Base-by-base conservation (phyloP, 2,113 vertebrate genomes). In the Plecturocebus donacophilus region DNA sequence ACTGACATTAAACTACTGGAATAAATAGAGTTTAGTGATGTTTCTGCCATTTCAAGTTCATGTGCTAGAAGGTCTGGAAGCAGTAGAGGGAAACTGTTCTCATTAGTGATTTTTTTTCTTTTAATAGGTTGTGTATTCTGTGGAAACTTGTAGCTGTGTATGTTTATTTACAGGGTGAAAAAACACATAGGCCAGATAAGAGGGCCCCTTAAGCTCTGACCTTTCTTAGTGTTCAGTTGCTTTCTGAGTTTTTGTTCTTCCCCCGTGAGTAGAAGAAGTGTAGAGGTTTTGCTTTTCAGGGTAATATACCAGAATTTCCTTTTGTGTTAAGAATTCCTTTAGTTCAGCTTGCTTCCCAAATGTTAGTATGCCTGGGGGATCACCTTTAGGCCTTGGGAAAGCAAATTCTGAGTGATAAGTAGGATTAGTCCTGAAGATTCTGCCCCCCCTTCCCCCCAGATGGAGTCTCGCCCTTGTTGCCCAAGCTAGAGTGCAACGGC, bases 41-140 rank as follows among this genome's bases (percentile, higher is more conserved):
- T 82, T 91, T 95, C 71, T 87, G 27, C 38, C 21, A 17, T 92
- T 95, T 95, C 42, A 93, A 19, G 82, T 80, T 85, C n/a, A 71
- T 4, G 10, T 11, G 7, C 35, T 89, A 82, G 56, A 81, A 88
- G 68, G 47, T 81, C 76, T 49, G 58, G 54, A 95, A 82, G 70
- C 14, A 64, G 35, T 58, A 80, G 54, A 89, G 27, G 61, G 17
- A 88, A 97, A 42, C 45, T 87, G 2, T 95, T 42, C 30, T 91
- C 25, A 30, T 17, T 52, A 64, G 16, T 49, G 9, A 86, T 70
- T 73, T 52, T 79, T 47, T 79, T 49, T 35, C 49, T 79, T 49
- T 12, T 45, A 75, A 80, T 47, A 79, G 47, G 20, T 58, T 19
- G 16, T 68, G 0, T 93, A 49, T 35, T 84, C 56, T 94, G 35